Conservation (phyloP, 2,888 invertebrate genomes). For the Drosophila greeni region DNA sequence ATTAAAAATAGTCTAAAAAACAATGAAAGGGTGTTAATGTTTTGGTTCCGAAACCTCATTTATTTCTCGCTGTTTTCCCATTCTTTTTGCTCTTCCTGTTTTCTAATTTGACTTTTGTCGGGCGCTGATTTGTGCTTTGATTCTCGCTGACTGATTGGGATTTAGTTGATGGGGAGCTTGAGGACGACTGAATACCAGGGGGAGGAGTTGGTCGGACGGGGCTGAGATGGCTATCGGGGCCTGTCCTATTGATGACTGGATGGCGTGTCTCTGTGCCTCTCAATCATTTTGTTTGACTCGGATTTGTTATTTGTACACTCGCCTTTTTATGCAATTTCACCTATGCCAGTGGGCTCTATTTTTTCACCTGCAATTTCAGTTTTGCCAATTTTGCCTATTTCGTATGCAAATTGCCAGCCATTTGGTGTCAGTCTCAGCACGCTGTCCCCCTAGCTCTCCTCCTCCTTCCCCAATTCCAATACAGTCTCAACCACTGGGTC, state of each 20-base stretch:
- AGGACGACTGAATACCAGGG: not conserved
- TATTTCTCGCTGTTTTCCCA: slow-evolving; percentile 8
- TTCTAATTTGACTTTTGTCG: slow-evolving; percentile 66
- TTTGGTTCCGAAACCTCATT: not conserved
- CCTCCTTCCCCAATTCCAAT: not conserved
- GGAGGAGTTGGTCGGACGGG: not conserved
- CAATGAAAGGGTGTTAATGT: slow-evolving; percentile 10
- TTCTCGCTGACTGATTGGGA: slow-evolving; percentile 55
- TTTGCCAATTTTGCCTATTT: slow-evolving; percentile 54
- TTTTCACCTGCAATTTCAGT: slow-evolving; percentile 24
- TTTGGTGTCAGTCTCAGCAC: slow-evolving; percentile 53
- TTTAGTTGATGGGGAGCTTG: slow-evolving; percentile 7
- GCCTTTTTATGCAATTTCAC: slow-evolving; percentile 25
- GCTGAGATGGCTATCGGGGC: slow-evolving; percentile 2
- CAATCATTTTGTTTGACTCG: slow-evolving; percentile 23
- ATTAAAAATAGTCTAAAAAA: not conserved
- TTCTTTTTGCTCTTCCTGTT: slow-evolving; percentile 41
- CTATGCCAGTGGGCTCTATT: slow-evolving; percentile 17
- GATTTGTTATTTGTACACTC: slow-evolving; percentile 29
- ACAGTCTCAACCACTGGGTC: slow-evolving; percentile 50
- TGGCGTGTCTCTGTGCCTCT: slow-evolving; percentile 57
- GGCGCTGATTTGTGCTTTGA: slow-evolving; percentile 58
- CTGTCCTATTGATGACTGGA: slow-evolving; percentile 56
- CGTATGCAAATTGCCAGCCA: slow-evolving; percentile 62
- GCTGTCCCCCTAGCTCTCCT: slow-evolving; percentile 4